Percentiles rank a stretch among this genome's conserved stretches.
Conservation (phyloP, 2,797 vertebrate genomes). For the Malacoctenus gilli region DNA sequence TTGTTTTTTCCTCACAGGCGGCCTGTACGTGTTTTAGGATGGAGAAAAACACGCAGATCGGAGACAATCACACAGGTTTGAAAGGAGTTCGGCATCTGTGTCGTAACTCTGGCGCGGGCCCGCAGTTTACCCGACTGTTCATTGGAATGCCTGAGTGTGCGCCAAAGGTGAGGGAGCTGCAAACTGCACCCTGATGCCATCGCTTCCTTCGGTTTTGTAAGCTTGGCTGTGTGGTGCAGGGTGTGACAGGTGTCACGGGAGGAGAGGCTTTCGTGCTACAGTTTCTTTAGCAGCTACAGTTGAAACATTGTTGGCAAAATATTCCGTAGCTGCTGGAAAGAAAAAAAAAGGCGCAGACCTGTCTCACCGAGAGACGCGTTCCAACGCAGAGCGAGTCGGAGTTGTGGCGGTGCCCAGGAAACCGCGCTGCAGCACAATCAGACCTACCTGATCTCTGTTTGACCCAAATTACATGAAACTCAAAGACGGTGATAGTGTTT, state of each 20-base stretch:
- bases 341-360: slow-evolving; percentile 22
- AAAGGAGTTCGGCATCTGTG: slow-evolving; percentile 1
- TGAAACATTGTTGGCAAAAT: slow-evolving; percentile 8
- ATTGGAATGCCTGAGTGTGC: too few species aligned
- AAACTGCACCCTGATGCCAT: slow-evolving; percentile 10
- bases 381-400: slow-evolving; percentile 40
- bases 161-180: too few species aligned
- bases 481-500: slow-evolving; percentile 18
- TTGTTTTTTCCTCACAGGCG: slow-evolving; percentile 56
- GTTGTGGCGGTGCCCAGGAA: too few species aligned
- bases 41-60: slow-evolving; percentile 48
- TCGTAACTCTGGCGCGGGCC: slow-evolving; percentile 11
- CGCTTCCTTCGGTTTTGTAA: slow-evolving; percentile 4
- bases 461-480: slow-evolving; percentile 34
- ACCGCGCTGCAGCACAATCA: slow-evolving; percentile 36
- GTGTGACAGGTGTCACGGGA: slow-evolving; percentile 6
- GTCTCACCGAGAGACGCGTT: slow-evolving; percentile 42
- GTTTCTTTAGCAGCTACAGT: slow-evolving; percentile 4
- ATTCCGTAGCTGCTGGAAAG: slow-evolving; percentile 11
- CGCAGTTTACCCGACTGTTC: slow-evolving; percentile 13
- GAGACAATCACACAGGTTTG: too few species aligned
- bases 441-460: slow-evolving; percentile 37
- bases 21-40: slow-evolving; percentile 44
- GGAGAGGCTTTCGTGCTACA: slow-evolving; percentile 15
- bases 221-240: not conserved